Evolutionary conservation across 2,797 vertebrate genomes (phyloP), one percentile per base, ranked within the genome.

Genomic region (Macroramphosus scolopax): DNA sequence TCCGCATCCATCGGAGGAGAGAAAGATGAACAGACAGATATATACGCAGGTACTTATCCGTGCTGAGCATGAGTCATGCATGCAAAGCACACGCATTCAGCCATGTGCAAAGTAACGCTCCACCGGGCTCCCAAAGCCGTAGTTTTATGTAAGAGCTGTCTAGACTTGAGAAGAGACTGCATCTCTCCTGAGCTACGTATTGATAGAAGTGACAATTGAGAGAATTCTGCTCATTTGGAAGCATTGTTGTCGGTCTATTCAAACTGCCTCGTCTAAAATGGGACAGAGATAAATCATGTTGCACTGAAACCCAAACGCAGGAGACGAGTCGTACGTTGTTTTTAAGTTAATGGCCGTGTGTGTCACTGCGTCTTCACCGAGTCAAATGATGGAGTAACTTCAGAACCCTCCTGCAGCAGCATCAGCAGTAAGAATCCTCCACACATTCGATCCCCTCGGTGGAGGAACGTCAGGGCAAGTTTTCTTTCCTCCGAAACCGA

Each of bases 1-100:
- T 77, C 60, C 42, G 62, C 68, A 50, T 72, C 64, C 77, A 75
- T n/a, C n/a, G 58, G 48, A 68, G 44, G 62, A 57, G 70, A 69
- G 51, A 72, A 71, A 72, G 63, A 83, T 64, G 68, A 76, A 72
- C 54, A 77, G 61, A 60, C 52, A 52, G 61, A 32, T 74, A 69
- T 69, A 72, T 64, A n/a, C n/a, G 60, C 62, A 71, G 31, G 78
- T 53, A 54, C 60, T 61, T 47, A 68, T 40, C 64, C 72, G 52
- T 58, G 60, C 69, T 63, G 67, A 54, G 69, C 54, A 73, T 80
- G 80, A 83, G 63, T 82, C 80, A 81, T 60, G 65, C 71, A 66
- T 43, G 35, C 38, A 40, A 33, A 78, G 75, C 64, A 66, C 66
- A 81, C 77, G 82, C 67, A 66, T 61, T 76, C 56, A 82, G 77